Evolutionary conservation across 2,888 invertebrate genomes (phyloP).

Genomic region (Drosophila austrosaltans): DNA sequence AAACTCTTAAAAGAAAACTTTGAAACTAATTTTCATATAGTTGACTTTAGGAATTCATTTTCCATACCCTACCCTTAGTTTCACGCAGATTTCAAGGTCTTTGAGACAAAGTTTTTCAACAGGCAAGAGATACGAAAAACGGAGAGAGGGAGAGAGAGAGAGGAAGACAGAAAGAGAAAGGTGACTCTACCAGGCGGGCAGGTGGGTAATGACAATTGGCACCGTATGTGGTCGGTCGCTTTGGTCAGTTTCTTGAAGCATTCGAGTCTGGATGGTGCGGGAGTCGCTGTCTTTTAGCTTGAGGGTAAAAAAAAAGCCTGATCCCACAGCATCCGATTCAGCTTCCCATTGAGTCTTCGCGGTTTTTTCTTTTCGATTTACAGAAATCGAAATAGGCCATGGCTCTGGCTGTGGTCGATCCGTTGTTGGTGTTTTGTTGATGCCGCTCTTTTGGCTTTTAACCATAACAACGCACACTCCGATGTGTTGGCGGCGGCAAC

Average conservation of each 20-base stretch:
- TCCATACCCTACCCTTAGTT: too few species aligned
- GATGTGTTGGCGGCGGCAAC: conserved; percentile 39
- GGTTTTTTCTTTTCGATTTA: conserved; percentile 53
- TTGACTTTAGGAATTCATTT: too few species aligned
- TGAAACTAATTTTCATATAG: too few species aligned
- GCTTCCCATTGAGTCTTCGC: conserved; percentile 26
- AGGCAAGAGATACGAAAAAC: background rate
- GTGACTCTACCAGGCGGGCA: conserved; percentile 22
- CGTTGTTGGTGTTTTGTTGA: conserved; percentile 42
- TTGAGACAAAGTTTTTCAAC: too few species aligned
- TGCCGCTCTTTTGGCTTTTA: conserved; percentile 59
- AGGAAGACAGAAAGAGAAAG: background rate
- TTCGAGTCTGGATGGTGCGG: background rate
- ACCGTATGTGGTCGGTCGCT: conserved; percentile 50
- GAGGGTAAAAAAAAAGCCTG: background rate
- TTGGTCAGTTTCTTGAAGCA: background rate
- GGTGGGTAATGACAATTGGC: conserved; percentile 33
- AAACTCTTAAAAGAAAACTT: too few species aligned
- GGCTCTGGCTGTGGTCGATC: conserved; percentile 47
- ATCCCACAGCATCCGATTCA: conserved; percentile 9
- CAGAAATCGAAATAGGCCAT: conserved; percentile 63
- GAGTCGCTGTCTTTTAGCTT: background rate
- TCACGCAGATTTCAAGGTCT: too few species aligned
- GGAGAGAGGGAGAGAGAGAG: background rate
- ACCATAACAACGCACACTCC: conserved; percentile 63